Evolutionary conservation across 2,888 invertebrate genomes (phyloP).

Genomic region (Dorcus parallelipipedus): DNA sequence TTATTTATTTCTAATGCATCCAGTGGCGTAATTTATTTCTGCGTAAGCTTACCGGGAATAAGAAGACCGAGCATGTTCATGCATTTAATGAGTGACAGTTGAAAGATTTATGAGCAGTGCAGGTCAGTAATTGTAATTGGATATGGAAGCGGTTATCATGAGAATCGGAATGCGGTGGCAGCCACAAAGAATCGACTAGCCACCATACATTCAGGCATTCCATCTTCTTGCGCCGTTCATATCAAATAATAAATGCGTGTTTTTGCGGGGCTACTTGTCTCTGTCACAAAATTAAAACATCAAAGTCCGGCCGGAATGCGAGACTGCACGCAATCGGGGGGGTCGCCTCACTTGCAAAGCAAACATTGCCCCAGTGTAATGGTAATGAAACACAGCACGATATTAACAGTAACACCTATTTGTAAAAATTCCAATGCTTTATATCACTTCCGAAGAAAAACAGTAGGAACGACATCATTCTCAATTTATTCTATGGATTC

Average conservation of each 20-base stretch:
- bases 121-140: slow-evolving; percentile 35
- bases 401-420: slow-evolving; percentile 14
- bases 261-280: slow-evolving; percentile 18
- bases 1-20: no score
- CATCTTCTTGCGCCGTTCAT: slow-evolving; percentile 17
- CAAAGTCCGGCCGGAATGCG: slow-evolving; percentile 23
- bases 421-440: slow-evolving; percentile 17
- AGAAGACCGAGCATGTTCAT: slow-evolving; percentile 18
- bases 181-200: slow-evolving; percentile 17
- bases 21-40: slow-evolving; percentile 15
- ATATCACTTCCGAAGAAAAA: slow-evolving; percentile 15
- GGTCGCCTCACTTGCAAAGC: slow-evolving; percentile 3
- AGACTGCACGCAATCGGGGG: slow-evolving; percentile 13
- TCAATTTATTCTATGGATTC: no score
- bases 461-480: not conserved
- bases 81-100: slow-evolving; percentile 32
- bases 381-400: slow-evolving; percentile 10
- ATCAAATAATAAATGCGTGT: slow-evolving; percentile 27
- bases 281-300: slow-evolving; percentile 31
- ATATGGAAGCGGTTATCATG: slow-evolving; percentile 31
- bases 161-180: slow-evolving; percentile 22
- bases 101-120: slow-evolving; percentile 31
- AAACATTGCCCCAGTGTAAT: not conserved
- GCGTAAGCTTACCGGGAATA: slow-evolving; percentile 15
- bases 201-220: slow-evolving; percentile 20